Percentiles rank a stretch among this genome's conserved stretches.
Evolutionary conservation across 2,113 vertebrate genomes (phyloP).

Genomic region (Ctenomys sociabilis): DNA sequence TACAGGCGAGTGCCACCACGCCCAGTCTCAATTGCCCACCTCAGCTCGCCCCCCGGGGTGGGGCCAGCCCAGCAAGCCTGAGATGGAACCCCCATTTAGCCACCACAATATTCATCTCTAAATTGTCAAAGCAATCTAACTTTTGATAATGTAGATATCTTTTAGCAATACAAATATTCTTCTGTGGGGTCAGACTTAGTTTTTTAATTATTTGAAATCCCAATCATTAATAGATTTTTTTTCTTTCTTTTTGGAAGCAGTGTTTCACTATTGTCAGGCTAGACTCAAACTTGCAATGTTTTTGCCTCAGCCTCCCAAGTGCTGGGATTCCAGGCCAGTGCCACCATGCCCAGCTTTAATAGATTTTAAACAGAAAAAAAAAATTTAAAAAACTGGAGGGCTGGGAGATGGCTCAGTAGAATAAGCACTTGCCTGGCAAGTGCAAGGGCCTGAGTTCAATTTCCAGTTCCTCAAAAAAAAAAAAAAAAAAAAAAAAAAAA

Average conservation of each 20-base stretch:
- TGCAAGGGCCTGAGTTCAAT: no score
- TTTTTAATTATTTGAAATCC: conserved; percentile 35
- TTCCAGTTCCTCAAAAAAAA: no score
- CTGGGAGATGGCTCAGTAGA: no score
- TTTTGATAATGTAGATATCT: conserved; percentile 23
- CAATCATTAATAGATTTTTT: neutral
- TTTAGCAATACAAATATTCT: conserved; percentile 30
- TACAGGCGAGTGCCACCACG: no score
- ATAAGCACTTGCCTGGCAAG: no score
- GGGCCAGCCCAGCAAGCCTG: no score
- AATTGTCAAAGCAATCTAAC: neutral
- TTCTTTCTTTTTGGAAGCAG: neutral
- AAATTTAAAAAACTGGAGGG: no score
- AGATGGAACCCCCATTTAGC: no score
- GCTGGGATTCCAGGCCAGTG: neutral
- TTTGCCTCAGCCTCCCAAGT: neutral
- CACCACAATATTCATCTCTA: neutral
- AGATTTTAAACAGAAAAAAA: conserved; percentile 25
- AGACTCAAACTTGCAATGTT: neutral
- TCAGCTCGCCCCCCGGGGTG: no score
- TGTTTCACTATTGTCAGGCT: neutral
- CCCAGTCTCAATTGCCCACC: no score
- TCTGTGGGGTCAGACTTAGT: conserved; percentile 14
- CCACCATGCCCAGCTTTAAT: neutral
- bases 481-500: no score